Base-by-base conservation (phyloP, 2,113 vertebrate species). In the Channa maculata region DNA sequence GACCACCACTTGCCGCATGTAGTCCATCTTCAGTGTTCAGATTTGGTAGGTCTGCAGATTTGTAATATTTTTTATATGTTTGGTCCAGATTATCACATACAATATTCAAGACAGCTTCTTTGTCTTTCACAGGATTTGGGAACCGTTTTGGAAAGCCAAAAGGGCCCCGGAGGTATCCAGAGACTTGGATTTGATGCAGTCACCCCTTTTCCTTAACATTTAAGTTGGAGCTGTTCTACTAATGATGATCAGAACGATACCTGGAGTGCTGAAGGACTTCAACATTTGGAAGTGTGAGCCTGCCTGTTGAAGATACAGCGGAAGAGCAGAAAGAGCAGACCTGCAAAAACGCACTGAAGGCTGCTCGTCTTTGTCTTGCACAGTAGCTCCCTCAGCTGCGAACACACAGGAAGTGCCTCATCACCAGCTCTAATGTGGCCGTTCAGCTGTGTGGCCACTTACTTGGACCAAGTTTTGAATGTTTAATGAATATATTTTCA, bases 71-170 rank as follows among this genome's bases (percentile, higher is more conserved):
- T 44, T 12, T 43, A 58, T 14, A 37, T 11, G 12, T 53, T 65
- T 8, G 6, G 4, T 13, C 5, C 9, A 41, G 13, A 38, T 59
- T 12, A 43, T 10, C 6, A 8, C 12, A 0, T 15, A 5, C 3
- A 4, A 2, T 9, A 7, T 53, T 14, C 24, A n/a, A 51, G 6
- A 65, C 44, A 39, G 0, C 10, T 10, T 46, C 2, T 24, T 55
- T 37, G 39, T 79, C 69, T 79, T 81, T 48, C 61, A 48, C 70
- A 99, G 98, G 95, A 76, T 99, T 98, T 89, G 96, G 94, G 80
- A 95, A 86, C 63, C 95, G 97, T 70, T 97, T 99, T 89, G 92
- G 92, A 48, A 99, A 97, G 89, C 97, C 97, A 10, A 99, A 98
- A 93, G 98, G 97, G 59, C 96, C 97, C 45, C 95, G 97, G 86